Percentiles rank a stretch among this genome's conserved stretches.
These are phyloP conservation scores for Brachionus angularis DNA, from an alignment of 1,140 invertebrate species.

Conservation along the genomic window DNA sequence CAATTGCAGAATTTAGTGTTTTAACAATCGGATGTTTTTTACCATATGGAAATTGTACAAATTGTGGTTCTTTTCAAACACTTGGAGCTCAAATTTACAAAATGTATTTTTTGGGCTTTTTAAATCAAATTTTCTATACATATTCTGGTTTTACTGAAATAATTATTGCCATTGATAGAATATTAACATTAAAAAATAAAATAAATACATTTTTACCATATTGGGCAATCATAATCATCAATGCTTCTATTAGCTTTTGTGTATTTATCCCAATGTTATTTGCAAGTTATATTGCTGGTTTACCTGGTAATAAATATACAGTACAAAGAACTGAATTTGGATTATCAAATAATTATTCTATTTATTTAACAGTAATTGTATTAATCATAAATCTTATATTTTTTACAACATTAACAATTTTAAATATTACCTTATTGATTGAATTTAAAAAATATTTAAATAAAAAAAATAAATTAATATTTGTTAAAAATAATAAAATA, in stretches of 20 bases:
- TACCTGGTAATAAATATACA: not conserved
- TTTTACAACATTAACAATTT: not conserved
- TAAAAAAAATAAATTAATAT: not conserved
- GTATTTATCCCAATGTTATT: conserved; percentile 1
- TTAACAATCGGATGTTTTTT: not conserved
- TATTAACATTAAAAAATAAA: conserved; percentile 16
- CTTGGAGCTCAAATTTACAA: not conserved
- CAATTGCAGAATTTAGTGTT: not conserved
- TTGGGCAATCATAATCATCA: not conserved
- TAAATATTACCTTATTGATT: not conserved
- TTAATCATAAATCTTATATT: not conserved
- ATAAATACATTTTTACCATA: not conserved
- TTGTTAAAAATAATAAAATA: not conserved
- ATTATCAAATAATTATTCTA: not conserved
- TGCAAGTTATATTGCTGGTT: not conserved
- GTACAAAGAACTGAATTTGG: not conserved
- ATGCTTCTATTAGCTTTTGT: not conserved
- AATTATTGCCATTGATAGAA: conserved; percentile 4
- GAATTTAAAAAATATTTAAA: conserved; percentile 13
- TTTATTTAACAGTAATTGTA: not conserved
- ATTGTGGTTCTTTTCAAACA: not conserved
- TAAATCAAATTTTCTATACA: not conserved
- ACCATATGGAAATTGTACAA: not conserved
- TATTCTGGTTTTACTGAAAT: conserved; percentile 15
- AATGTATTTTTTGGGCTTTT: not conserved